These are phyloP conservation scores for Cranoglanis bouderius DNA, from an alignment of 2,113 vertebrate species.

Conservation along the genomic window DNA sequence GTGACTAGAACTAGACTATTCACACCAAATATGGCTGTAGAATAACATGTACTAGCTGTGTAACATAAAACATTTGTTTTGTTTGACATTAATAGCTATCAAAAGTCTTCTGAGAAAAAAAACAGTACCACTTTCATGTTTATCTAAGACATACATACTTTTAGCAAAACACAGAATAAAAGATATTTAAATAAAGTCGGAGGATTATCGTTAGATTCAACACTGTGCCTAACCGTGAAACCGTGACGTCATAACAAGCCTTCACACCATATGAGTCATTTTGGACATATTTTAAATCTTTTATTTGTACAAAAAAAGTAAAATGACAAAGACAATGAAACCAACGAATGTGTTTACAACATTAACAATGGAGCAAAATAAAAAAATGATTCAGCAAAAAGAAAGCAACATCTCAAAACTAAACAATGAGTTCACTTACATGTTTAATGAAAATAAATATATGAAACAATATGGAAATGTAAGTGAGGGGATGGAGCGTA, in stretches of 20 bases:
- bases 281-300: slow-evolving; percentile 63
- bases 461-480: slow-evolving; percentile 71
- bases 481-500: slow-evolving; percentile 48
- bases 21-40: neutral
- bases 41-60: no score
- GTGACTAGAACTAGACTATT: neutral
- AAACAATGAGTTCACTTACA: slow-evolving; percentile 36
- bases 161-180: neutral
- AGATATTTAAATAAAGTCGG: neutral
- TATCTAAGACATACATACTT: neutral
- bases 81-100: neutral
- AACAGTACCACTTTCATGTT: neutral
- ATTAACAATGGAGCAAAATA: slow-evolving; percentile 57
- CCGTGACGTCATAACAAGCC: neutral
- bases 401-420: slow-evolving; percentile 33
- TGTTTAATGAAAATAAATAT: slow-evolving; percentile 64
- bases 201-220: neutral
- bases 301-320: slow-evolving; percentile 68
- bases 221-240: neutral
- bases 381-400: slow-evolving; percentile 48
- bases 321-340: slow-evolving; percentile 55
- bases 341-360: slow-evolving; percentile 53
- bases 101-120: slow-evolving; percentile 33
- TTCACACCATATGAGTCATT: slow-evolving; percentile 69
- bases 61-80: neutral